Base-by-base conservation (phyloP, 2,888 invertebrate genomes). In the Trichacis sp. region DNA sequence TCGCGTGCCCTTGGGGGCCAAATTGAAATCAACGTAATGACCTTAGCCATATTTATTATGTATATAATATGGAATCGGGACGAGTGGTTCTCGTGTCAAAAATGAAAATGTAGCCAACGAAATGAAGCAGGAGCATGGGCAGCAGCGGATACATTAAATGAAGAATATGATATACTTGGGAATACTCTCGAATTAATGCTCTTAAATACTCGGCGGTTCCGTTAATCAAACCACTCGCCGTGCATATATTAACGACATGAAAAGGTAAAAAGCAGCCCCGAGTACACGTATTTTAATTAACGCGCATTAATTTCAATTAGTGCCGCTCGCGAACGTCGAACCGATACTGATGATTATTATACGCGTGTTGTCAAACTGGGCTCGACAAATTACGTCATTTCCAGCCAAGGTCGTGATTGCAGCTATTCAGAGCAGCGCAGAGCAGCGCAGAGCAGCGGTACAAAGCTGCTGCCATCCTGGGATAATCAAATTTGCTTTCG, bases 271-370 rank as follows among this genome's bases (percentile, higher is more conserved):
- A 64, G n/a, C n/a, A n/a, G 51, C 54, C 49, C 49, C 50, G 54
- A 49, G 47, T 59, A 64, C 64, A 59, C 59, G 59, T 59, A 64
- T 64, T 64, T 64, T 64, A 64, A 64, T 64, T 64, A 64, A 64
- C 60, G 60, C 56, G 64, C 59, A 64, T 60, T 64, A 56, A 64
- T 60, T 60, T 58, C 59, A 64, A 64, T 60, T 60, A 64, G 64
- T 47, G 64, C 48, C 58, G 17, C 51, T 55, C 49, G 54, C 29
- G 29, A 36, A 8, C 24, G 24, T 24, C 3, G 8, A 5, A 3
- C 24, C 24, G 24, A n/a, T n/a, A n/a, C n/a, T n/a, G n/a, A n/a
- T n/a, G n/a, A n/a, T n/a, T n/a, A n/a, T n/a, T n/a, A n/a, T n/a
- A n/a, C n/a, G n/a, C n/a, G n/a, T n/a, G n/a, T n/a, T n/a, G n/a